Base-by-base conservation (phyloP, 1,140 invertebrate genomes). In the Eulimnadia texana region DNA sequence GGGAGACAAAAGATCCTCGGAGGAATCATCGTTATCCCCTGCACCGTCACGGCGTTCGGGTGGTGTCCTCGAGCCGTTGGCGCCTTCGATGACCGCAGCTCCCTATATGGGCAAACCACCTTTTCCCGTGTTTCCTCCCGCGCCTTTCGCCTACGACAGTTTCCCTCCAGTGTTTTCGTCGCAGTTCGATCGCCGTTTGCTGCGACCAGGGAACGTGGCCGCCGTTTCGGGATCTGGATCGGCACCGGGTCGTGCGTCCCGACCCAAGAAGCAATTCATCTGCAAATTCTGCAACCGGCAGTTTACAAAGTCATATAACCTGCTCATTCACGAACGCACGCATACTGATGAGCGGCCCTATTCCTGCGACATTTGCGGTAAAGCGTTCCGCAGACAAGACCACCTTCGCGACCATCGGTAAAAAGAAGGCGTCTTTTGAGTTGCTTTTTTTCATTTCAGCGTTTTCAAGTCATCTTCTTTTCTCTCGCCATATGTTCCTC, bases 341-440 rank as follows among this genome's bases (percentile, higher is more conserved):
- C 95, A 98, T 69, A 98, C 95, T 10, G 92, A 98, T 73, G 95
- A 98, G 74, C 74, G 95, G 59, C 95, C 95, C 0, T 98, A 95
- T 72, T 88, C 90, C 27, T 99, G 95, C 75, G 94, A 98, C 73
- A 93, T 98, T 66, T 99, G 95, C 71, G 88, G 90, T 27, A 98
- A 98, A 72, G 90, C 93, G 0, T 99, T 99, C 76, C 78, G 94
- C 64, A 77, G 94, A 71, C 94, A 98, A 72, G 93, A 97, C 75
- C 93, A 98, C 76, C 80, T 98, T 20, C 78, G 93, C 70, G 93
- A 96, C 75, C 92, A 96, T 77, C 87, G 88, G 88, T 93, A 79
- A 78, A 75, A 22, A 50, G 11, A 27, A 13, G 50, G n/a, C n/a
- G 50, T 50, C 20, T 23, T 51, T 29, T 33, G 19, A n/a, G 11